Percentiles rank a stretch among this genome's conserved stretches.
phyloP scores from a whole-genome alignment of 1,140 invertebrate genomes.

The Euura lappo region DNA sequence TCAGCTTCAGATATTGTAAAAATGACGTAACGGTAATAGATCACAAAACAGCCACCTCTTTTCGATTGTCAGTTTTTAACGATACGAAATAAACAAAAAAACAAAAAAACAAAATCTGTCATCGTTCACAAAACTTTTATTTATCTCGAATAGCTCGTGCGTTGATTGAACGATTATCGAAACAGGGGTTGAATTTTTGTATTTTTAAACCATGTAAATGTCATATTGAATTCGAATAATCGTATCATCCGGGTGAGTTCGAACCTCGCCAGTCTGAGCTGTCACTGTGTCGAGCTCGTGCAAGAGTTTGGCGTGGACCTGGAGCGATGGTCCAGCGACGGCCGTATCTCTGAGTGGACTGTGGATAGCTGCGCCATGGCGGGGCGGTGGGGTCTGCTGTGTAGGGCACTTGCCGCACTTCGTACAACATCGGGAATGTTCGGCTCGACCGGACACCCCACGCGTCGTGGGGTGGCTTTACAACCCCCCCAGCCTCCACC shows the following conservation, averaged over 20 bases:
- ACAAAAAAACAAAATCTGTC: background rate
- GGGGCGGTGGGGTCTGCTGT: slow-evolving; percentile 54
- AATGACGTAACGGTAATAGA: too few species aligned
- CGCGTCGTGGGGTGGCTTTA: slow-evolving; percentile 35
- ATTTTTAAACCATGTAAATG: too few species aligned
- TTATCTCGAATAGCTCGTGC: background rate
- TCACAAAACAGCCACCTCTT: too few species aligned
- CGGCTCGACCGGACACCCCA: slow-evolving; percentile 55
- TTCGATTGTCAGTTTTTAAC: too few species aligned
- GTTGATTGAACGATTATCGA: background rate
- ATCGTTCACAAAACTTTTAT: background rate
- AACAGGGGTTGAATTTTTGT: too few species aligned
- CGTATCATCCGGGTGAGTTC: too few species aligned
- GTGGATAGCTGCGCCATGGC: slow-evolving; percentile 59
- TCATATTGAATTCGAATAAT: too few species aligned
- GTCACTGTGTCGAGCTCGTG: background rate
- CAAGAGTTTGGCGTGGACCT: slow-evolving; percentile 49
- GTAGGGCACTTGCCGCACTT: slow-evolving; percentile 57
- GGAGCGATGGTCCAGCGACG: slow-evolving; percentile 59
- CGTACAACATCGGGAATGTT: slow-evolving; percentile 53
- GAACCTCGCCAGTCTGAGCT: background rate
- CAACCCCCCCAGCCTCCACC: slow-evolving; percentile 15
- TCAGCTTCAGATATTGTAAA: too few species aligned
- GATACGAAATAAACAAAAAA: background rate
- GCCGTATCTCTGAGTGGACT: slow-evolving; percentile 62